phyloP scores from a whole-genome alignment of 2,888 invertebrate genomes.

The Zeuzera pyrina region DNA sequence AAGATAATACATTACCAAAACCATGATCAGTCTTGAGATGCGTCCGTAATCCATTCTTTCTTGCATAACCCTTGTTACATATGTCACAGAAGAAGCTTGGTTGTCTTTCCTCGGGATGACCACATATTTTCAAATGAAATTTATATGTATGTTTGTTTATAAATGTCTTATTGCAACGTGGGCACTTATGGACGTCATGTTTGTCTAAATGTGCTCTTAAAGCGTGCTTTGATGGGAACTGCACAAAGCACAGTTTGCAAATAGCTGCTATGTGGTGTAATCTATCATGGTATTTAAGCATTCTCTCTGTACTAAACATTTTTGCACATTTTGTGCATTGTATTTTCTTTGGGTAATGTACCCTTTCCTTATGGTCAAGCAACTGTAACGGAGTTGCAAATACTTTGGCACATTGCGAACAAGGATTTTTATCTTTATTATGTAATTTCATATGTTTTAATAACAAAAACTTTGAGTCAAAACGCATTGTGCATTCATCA shows the following conservation, averaged over 20 bases:
- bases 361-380: constrained; percentile 35
- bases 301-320: constrained; percentile 38
- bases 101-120: constrained; percentile 21
- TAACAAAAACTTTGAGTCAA: constrained; percentile 24
- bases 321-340: constrained; percentile 40
- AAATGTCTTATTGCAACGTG: constrained; percentile 36
- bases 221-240: constrained; percentile 40
- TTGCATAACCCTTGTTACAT: constrained; percentile 33
- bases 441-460: constrained; percentile 35
- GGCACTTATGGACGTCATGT: constrained; percentile 39
- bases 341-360: constrained; percentile 43
- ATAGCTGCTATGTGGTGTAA: constrained; percentile 32
- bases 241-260: constrained; percentile 42
- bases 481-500: constrained; percentile 37
- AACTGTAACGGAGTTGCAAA: constrained; percentile 29
- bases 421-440: constrained; percentile 27
- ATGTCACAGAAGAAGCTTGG: constrained; percentile 46
- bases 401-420: constrained; percentile 38
- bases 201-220: constrained; percentile 40
- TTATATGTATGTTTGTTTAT: constrained; percentile 35
- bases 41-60: constrained; percentile 38
- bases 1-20: constrained; percentile 38
- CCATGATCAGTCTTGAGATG: constrained; percentile 48
- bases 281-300: constrained; percentile 38
- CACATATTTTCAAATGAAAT: constrained; percentile 40